These are phyloP conservation scores for Clostera curtula DNA, from an alignment of 2,888 invertebrate species.

Conservation along the genomic window DNA sequence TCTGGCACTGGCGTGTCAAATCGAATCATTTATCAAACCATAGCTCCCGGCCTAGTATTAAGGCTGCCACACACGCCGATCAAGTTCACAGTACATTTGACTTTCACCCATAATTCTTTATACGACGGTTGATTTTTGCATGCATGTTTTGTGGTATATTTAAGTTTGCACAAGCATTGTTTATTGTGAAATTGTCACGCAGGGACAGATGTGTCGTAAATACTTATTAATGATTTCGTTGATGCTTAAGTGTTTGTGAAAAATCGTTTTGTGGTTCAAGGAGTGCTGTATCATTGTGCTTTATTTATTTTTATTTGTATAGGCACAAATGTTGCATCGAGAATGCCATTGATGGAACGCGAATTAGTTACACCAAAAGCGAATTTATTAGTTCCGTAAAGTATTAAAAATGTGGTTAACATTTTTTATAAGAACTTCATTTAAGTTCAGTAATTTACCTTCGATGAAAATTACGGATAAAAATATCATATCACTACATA, in stretches of 20 bases:
- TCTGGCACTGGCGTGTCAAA: conserved; percentile 33
- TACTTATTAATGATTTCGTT: conserved; percentile 50
- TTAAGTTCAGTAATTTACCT: too few species aligned
- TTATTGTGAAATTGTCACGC: conserved; percentile 35
- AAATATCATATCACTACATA: too few species aligned
- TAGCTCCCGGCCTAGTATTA: conserved; percentile 29
- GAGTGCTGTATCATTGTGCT: conserved; percentile 21
- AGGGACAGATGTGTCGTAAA: conserved; percentile 51
- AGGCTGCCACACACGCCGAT: conserved; percentile 30
- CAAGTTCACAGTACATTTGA: not conserved
- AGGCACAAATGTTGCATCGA: too few species aligned
- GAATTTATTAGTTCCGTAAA: too few species aligned
- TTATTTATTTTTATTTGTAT: conserved; percentile 11
- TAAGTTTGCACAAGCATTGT: conserved; percentile 30
- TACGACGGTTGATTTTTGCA: not conserved
- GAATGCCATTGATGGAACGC: too few species aligned
- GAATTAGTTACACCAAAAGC: too few species aligned
- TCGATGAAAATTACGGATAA: too few species aligned
- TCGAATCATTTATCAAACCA: conserved; percentile 41
- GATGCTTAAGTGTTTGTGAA: conserved; percentile 36
- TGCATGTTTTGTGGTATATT: not conserved
- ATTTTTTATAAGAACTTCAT: too few species aligned
- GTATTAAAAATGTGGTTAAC: too few species aligned
- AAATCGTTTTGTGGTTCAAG: conserved; percentile 22
- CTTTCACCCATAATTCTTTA: not conserved